phyloP scores from a whole-genome alignment of 1,140 invertebrate species.

The Sminthurides bifidus region DNA sequence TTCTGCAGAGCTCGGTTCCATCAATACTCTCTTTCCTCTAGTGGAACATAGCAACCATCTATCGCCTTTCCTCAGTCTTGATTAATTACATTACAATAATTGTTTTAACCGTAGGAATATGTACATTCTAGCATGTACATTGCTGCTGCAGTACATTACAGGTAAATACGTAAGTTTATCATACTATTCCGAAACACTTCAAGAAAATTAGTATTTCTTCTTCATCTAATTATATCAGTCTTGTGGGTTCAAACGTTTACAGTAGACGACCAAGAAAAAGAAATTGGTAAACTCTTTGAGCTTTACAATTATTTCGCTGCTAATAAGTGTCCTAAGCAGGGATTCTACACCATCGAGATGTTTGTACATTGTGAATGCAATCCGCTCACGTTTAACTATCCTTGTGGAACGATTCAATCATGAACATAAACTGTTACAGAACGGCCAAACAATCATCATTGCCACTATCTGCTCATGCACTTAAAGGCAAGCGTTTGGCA shows the following conservation, averaged over 20 bases:
- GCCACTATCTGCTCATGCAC: no score
- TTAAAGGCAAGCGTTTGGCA: no score
- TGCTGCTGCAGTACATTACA: neutral
- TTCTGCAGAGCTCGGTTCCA: no score
- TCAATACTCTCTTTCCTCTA: no score
- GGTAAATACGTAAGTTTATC: constrained; percentile 22
- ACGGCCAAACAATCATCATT: no score
- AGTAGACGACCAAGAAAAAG: constrained; percentile 24
- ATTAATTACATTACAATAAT: constrained; percentile 15
- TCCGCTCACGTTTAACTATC: no score
- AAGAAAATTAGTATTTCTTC: constrained; percentile 25
- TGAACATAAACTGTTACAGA: no score
- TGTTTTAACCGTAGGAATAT: constrained; percentile 9
- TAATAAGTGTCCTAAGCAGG: constrained; percentile 2
- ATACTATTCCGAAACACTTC: constrained; percentile 14
- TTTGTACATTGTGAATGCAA: no score
- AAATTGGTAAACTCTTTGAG: constrained; percentile 27
- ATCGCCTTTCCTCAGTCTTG: constrained; percentile 21
- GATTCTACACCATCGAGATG: no score
- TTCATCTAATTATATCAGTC: constrained; percentile 27
- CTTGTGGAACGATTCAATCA: no score
- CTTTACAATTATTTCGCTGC: constrained; percentile 21
- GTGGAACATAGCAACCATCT: constrained; percentile 9
- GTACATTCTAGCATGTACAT: neutral
- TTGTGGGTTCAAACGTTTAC: constrained; percentile 25